Conservation (phyloP, 2,797 vertebrate genomes). For the Manis crassicaudata region DNA sequence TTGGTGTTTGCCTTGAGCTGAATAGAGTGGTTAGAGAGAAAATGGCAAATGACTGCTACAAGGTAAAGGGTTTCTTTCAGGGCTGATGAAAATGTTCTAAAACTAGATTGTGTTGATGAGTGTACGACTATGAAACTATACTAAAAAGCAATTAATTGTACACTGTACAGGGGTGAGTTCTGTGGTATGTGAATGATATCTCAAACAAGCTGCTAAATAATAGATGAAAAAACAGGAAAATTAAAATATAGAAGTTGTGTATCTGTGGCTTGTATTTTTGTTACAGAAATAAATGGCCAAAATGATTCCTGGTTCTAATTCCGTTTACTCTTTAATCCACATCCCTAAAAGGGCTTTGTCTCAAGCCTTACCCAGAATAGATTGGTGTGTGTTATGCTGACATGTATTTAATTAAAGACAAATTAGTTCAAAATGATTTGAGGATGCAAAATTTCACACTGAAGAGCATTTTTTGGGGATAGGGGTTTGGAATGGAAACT, state of each 20-base stretch:
- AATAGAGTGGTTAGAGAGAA: background rate
- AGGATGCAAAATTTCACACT: background rate
- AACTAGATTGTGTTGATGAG: background rate
- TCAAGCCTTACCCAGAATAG: background rate
- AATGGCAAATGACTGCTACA: background rate
- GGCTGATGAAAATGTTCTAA: background rate
- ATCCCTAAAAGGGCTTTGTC: background rate
- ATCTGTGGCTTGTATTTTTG: background rate
- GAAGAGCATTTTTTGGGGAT: background rate
- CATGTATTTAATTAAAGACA: background rate
- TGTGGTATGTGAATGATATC: background rate
- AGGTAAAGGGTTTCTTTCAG: background rate
- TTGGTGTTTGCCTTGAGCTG: background rate
- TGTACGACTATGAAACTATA: background rate
- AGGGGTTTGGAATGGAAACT: conserved; percentile 50
- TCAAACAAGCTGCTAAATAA: background rate
- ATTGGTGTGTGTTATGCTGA: background rate
- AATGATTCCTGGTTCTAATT: background rate
- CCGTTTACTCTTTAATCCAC: background rate
- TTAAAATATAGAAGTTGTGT: background rate
- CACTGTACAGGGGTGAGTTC: background rate
- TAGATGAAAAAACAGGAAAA: background rate
- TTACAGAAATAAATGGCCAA: background rate
- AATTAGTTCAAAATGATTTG: background rate
- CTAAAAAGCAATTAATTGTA: background rate